These are phyloP conservation scores for Triops longicaudatus DNA, from an alignment of 1,140 invertebrate species.

Conservation along the genomic window DNA sequence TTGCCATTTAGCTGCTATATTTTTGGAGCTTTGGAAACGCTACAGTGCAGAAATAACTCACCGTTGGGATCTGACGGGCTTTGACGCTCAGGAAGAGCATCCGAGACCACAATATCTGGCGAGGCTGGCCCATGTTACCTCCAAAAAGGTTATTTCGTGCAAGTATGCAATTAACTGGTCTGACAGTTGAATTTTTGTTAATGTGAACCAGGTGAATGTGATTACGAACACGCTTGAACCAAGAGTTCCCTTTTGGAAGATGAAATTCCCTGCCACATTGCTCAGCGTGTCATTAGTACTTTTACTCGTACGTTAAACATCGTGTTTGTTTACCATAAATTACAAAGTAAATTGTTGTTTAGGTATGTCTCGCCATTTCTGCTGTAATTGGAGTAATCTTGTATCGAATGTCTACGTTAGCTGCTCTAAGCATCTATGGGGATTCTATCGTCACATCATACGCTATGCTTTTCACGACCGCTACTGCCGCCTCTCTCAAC, in stretches of 20 bases:
- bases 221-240: conserved; percentile 73
- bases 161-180: background rate
- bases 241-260: conserved; percentile 77
- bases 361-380: conserved; percentile 68
- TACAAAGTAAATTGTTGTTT: conserved; percentile 27
- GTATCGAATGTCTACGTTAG: conserved; percentile 80
- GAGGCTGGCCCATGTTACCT: conserved; percentile 60
- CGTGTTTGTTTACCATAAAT: conserved; percentile 22
- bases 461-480: conserved; percentile 68
- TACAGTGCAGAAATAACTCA: conserved; percentile 84
- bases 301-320: conserved; percentile 51
- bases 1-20: conserved; percentile 58
- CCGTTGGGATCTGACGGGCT: conserved; percentile 80
- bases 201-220: conserved; percentile 46
- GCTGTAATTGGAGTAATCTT: conserved; percentile 83
- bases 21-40: conserved; percentile 90
- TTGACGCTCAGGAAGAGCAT: conserved; percentile 77
- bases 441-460: conserved; percentile 56
- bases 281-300: conserved; percentile 76
- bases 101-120: conserved; percentile 72
- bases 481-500: conserved; percentile 78
- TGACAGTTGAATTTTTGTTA: background rate
- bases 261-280: conserved; percentile 69
- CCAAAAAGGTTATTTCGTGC: conserved; percentile 35
- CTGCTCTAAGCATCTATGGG: conserved; percentile 53